phyloP scores from a whole-genome alignment of 2,113 vertebrate genomes.

The Apodemus speciosus region DNA sequence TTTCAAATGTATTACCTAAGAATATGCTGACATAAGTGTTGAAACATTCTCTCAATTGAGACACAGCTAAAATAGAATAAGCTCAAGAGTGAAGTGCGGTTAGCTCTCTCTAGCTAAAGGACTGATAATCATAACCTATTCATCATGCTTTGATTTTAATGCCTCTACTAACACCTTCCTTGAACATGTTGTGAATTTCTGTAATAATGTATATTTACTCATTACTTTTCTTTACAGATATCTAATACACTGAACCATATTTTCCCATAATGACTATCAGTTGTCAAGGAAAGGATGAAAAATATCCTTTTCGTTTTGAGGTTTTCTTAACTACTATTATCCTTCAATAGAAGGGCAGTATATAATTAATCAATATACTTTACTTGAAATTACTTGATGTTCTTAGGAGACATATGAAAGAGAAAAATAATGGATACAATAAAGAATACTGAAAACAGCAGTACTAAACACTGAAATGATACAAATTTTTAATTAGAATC shows the following conservation, averaged over 20 bases:
- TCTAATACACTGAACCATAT: background rate
- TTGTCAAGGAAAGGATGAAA: background rate
- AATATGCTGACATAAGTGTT: background rate
- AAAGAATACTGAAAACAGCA: constrained; percentile 18
- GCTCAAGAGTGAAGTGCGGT: background rate
- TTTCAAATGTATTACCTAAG: constrained; percentile 11
- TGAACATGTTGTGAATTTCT: background rate
- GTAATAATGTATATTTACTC: background rate
- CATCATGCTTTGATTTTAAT: background rate
- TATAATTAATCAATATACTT: background rate
- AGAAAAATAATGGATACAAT: background rate
- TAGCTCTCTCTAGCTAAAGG: background rate
- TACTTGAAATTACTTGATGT: background rate
- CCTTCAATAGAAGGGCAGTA: background rate
- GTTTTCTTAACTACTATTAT: background rate
- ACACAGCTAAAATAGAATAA: background rate
- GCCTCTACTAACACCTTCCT: background rate
- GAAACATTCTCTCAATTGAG: constrained; percentile 22
- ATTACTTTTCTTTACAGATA: background rate
- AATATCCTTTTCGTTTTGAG: background rate
- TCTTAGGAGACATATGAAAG: constrained; percentile 15
- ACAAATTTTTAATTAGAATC: constrained; percentile 39
- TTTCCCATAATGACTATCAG: background rate
- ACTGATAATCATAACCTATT: background rate
- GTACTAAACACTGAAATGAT: constrained; percentile 15